A percentile compares a stretch with the other conserved stretches of the same genome.
phyloP scores from a whole-genome alignment of 2,888 invertebrate species.

The Cartodere bifasciata region DNA sequence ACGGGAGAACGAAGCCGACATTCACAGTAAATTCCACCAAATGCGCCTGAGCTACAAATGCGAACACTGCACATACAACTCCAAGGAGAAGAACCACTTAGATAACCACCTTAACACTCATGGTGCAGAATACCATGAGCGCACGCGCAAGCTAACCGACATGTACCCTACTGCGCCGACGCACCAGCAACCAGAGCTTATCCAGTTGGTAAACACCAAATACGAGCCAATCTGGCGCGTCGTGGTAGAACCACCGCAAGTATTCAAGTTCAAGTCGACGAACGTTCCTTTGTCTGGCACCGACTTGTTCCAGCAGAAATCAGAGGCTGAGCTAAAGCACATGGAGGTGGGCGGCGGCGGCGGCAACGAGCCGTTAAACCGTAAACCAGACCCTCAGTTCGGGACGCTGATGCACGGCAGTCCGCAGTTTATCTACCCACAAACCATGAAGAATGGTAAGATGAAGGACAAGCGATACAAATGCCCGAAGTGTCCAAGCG shows the following conservation, averaged over 20 bases:
- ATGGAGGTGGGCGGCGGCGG: too few relatives aligned
- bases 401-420: slow-evolving; percentile 59
- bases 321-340: slow-evolving; percentile 42
- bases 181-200: slow-evolving; percentile 49
- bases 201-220: slow-evolving; percentile 26
- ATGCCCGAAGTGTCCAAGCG: slow-evolving; percentile 77
- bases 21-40: slow-evolving; percentile 60
- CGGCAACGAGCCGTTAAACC: slow-evolving; percentile 11
- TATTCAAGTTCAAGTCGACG: too few relatives aligned
- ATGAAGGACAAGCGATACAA: slow-evolving; percentile 68
- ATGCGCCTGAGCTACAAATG: slow-evolving; percentile 53
- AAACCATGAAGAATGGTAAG: slow-evolving; percentile 59
- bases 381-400: slow-evolving; percentile 49
- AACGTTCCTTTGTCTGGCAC: slow-evolving; percentile 51
- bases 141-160: slow-evolving; percentile 54
- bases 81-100: slow-evolving; percentile 55
- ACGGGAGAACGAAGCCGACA: slow-evolving; percentile 56
- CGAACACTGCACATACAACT: slow-evolving; percentile 64
- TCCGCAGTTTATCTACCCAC: slow-evolving; percentile 65
- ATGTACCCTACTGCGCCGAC: slow-evolving; percentile 50
- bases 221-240: slow-evolving; percentile 38
- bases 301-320: slow-evolving; percentile 50
- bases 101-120: slow-evolving; percentile 59
- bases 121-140: slow-evolving; percentile 64
- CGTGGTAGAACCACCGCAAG: too few relatives aligned